Evolutionary conservation across 2,888 invertebrate species (phyloP).

Genomic region (Autographa pulchrina): DNA sequence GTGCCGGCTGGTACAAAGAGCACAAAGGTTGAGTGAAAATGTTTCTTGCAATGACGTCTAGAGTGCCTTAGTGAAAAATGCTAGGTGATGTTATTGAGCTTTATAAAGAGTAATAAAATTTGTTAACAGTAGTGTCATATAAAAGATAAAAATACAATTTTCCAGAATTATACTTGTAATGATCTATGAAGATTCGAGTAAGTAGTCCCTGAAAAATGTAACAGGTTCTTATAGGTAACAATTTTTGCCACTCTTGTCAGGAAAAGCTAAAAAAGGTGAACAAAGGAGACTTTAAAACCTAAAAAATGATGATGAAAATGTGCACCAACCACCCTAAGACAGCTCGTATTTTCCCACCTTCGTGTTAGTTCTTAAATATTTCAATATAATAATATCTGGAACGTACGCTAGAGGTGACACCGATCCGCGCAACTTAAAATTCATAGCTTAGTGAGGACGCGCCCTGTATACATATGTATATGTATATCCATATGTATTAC

Average conservation of each 20-base stretch:
- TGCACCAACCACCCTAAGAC: too few species aligned
- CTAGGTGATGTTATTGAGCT: neutral
- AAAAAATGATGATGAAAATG: too few species aligned
- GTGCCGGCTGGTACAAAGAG: conserved; percentile 32
- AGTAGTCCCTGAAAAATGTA: too few species aligned
- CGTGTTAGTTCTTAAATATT: neutral
- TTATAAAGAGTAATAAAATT: too few species aligned
- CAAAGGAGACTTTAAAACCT: neutral
- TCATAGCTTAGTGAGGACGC: conserved; percentile 2
- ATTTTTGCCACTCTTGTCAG: neutral
- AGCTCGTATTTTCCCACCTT: neutral
- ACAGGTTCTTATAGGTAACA: too few species aligned
- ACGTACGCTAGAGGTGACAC: neutral
- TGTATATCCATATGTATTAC: neutral
- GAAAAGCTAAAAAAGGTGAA: neutral
- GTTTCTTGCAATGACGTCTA: conserved; percentile 10
- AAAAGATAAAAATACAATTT: too few species aligned
- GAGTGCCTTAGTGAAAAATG: neutral
- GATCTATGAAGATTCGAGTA: too few species aligned
- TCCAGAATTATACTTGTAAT: too few species aligned
- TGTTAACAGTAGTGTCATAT: too few species aligned
- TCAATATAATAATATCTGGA: neutral
- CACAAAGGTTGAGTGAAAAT: conserved; percentile 14
- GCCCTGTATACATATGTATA: neutral
- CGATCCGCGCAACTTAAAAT: neutral